Percentiles rank a stretch among this genome's conserved stretches.
Conservation (phyloP, 2,797 vertebrate species). For the Acanthurus lineatus region DNA sequence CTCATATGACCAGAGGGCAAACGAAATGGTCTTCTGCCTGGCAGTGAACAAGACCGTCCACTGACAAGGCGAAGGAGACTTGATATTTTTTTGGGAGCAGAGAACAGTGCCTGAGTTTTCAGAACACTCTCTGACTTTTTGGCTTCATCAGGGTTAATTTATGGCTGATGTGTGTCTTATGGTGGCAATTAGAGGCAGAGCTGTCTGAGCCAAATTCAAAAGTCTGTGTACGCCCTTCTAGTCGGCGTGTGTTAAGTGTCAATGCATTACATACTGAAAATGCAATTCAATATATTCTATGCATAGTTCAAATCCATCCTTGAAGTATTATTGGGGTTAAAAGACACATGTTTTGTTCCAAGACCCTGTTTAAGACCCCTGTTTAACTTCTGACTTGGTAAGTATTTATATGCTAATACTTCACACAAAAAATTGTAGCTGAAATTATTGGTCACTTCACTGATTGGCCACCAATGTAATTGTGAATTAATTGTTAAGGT, state of each 20-base stretch:
- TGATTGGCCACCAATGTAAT: neutral
- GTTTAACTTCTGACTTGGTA: neutral
- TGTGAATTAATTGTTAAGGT: neutral
- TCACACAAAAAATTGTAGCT: neutral
- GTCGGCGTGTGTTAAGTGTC: constrained; percentile 10
- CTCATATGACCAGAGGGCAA: constrained; percentile 68
- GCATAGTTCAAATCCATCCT: no score
- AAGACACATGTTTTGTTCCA: no score
- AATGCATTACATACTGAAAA: neutral
- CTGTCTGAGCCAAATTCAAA: constrained; percentile 22
- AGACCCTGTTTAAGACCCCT: no score
- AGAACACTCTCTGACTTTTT: constrained; percentile 36
- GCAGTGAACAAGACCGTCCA: constrained; percentile 30
- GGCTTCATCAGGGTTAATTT: constrained; percentile 34
- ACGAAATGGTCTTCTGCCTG: constrained; percentile 63
- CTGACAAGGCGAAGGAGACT: constrained; percentile 41
- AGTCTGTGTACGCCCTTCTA: neutral
- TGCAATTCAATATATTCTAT: neutral
- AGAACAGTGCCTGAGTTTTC: constrained; percentile 46
- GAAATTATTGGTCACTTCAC: neutral
- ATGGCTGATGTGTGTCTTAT: constrained; percentile 25
- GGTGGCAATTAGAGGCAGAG: constrained; percentile 6
- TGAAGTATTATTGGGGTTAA: no score
- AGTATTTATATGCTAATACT: neutral
- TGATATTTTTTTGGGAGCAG: constrained; percentile 54